Evolutionary conservation across 2,888 invertebrate species (phyloP).

Genomic region (Drosophila eohydei): DNA sequence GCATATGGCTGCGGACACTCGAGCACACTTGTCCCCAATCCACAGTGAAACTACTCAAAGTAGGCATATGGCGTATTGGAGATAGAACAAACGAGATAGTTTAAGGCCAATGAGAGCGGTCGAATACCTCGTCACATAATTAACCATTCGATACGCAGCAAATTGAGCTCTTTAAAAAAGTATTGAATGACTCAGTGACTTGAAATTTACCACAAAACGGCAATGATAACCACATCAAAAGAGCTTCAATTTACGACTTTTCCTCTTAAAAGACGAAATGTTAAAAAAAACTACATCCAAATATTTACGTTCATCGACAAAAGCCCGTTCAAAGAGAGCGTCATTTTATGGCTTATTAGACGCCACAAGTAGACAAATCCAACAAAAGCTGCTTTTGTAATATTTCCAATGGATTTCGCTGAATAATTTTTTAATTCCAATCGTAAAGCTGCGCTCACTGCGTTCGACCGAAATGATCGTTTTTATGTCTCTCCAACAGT

Average conservation of each 20-base stretch:
- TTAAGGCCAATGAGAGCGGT: conserved; percentile 24
- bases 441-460: conserved; percentile 43
- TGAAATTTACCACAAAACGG: conserved; percentile 40
- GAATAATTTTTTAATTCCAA: conserved; percentile 66
- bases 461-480: conserved; percentile 57
- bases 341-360: conserved; percentile 77
- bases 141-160: neutral
- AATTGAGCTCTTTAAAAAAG: conserved; percentile 23
- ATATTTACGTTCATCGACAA: conserved; percentile 67
- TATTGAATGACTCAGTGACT: conserved; percentile 49
- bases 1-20: conserved; percentile 6
- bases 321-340: conserved; percentile 37
- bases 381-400: conserved; percentile 72
- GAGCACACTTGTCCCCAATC: conserved; percentile 1
- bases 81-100: neutral
- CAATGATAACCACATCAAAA: conserved; percentile 66
- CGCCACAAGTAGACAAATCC: conserved; percentile 47
- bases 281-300: conserved; percentile 46
- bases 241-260: conserved; percentile 63
- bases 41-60: conserved; percentile 22
- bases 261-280: conserved; percentile 32
- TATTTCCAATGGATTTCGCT: conserved; percentile 35
- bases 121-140: conserved; percentile 12
- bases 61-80: conserved; percentile 18
- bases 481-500: conserved; percentile 25